These are phyloP conservation scores for Congeria kusceri DNA, from an alignment of 2,888 invertebrate species.

Conservation along the genomic window DNA sequence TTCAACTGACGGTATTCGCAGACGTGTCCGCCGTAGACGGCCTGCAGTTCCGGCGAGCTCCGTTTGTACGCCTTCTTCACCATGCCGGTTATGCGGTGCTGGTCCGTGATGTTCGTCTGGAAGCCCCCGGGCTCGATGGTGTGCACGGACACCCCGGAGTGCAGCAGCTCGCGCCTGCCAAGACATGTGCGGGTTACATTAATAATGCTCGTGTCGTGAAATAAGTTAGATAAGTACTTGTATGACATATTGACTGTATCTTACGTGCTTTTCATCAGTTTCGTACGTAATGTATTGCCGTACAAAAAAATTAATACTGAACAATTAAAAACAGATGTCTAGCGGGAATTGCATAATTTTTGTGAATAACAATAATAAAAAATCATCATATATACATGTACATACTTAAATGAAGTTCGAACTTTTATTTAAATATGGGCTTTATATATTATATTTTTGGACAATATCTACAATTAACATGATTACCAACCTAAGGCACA, in stretches of 20 bases:
- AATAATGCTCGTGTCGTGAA: too few species aligned
- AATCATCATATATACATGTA: too few species aligned
- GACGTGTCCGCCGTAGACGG: slow-evolving; percentile 25
- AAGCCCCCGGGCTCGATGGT: slow-evolving; percentile 39
- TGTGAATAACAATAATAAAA: too few species aligned
- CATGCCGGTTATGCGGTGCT: slow-evolving; percentile 1
- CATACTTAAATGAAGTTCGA: too few species aligned
- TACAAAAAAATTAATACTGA: too few species aligned
- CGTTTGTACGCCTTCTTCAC: slow-evolving; percentile 7
- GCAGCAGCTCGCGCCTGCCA: slow-evolving; percentile 23
- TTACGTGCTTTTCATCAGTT: too few species aligned
- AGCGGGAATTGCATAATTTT: too few species aligned
- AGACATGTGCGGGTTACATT: neutral
- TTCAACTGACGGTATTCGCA: slow-evolving; percentile 15
- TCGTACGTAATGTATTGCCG: too few species aligned
- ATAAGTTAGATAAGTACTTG: too few species aligned
- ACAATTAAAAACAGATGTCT: too few species aligned
- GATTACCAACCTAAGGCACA: slow-evolving; percentile 71
- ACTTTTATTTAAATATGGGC: neutral
- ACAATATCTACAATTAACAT: too few species aligned
- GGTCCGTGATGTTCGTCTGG: slow-evolving; percentile 25
- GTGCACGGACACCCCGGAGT: slow-evolving; percentile 23
- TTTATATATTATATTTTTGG: neutral
- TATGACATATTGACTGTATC: too few species aligned
- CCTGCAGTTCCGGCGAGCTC: slow-evolving; percentile 15